These are phyloP conservation scores for Pionites leucogaster DNA, from an alignment of 2,113 vertebrate species.

Conservation along the genomic window DNA sequence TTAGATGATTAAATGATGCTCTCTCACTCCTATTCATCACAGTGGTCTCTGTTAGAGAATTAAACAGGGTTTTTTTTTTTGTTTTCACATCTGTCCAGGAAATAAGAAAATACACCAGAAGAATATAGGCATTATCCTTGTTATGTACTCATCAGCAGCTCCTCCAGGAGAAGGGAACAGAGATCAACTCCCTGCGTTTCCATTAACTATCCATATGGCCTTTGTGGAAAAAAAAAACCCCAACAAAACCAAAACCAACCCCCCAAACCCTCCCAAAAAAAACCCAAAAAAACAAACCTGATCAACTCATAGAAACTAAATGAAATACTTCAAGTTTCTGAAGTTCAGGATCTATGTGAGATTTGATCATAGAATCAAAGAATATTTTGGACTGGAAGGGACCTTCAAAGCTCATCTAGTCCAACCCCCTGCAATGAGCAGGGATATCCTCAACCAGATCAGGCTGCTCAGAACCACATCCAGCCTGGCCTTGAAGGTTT, in stretches of 20 bases:
- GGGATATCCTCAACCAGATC: not conserved
- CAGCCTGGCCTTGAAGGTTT: not conserved
- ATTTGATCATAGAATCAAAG: not conserved
- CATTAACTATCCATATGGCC: not conserved
- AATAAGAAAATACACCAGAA: not conserved
- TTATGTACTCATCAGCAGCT: not conserved
- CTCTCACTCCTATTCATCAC: not conserved
- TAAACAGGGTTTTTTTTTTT: not conserved
- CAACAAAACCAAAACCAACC: not conserved
- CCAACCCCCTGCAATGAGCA: not conserved
- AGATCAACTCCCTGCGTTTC: not conserved
- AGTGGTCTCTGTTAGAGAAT: not conserved
- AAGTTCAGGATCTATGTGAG: not conserved
- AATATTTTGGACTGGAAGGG: not conserved
- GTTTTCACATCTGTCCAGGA: not conserved
- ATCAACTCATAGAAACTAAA: not conserved
- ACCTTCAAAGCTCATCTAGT: not conserved
- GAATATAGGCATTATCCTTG: not conserved
- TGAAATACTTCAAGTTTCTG: not conserved
- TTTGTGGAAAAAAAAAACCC: not conserved
- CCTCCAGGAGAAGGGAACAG: not conserved
- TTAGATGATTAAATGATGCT: not conserved
- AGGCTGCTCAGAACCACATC: not conserved
- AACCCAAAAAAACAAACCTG: not conserved
- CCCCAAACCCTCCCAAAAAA: not conserved